These are phyloP conservation scores for Acrocephalus arundinaceus DNA, from an alignment of 2,113 vertebrate genomes.

Conservation along the genomic window DNA sequence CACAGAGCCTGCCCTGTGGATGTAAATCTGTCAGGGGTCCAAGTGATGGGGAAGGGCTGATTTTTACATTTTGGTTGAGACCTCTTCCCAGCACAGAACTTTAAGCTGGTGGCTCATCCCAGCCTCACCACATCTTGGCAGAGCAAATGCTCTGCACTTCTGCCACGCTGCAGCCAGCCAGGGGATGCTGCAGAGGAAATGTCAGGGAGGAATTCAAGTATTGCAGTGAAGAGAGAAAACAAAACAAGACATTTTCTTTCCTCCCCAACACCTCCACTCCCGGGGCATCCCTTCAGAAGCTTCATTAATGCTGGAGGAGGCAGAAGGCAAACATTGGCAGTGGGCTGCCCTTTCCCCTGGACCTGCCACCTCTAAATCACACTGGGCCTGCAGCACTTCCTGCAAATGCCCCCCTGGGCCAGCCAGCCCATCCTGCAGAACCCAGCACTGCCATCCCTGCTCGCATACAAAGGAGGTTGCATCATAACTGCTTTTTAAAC, in stretches of 20 bases:
- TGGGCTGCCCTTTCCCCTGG: not conserved
- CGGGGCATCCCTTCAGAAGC: not conserved
- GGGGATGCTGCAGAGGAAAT: not conserved
- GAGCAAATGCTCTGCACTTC: not conserved
- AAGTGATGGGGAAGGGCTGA: not conserved
- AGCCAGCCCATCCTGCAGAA: not conserved
- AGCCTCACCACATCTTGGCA: accelerated
- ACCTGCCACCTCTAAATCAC: not conserved
- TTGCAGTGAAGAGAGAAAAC: not conserved
- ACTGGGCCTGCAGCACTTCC: not conserved
- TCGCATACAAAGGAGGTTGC: not conserved
- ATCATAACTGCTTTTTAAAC: conserved; percentile 55
- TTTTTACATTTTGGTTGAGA: not conserved
- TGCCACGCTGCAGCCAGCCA: not conserved
- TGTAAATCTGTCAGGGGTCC: not conserved
- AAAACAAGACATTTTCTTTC: not conserved
- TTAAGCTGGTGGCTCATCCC: not conserved
- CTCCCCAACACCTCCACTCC: not conserved
- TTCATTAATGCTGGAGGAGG: not conserved
- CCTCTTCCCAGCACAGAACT: not conserved
- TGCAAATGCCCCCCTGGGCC: not conserved
- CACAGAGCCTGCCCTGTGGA: not conserved
- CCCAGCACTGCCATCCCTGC: not conserved
- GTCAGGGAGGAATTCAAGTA: not conserved
- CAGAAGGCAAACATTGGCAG: accelerated